Percentiles rank a stretch among this genome's conserved stretches.
phyloP scores from a whole-genome alignment of 2,797 vertebrate genomes.

The Myotis myotis region DNA sequence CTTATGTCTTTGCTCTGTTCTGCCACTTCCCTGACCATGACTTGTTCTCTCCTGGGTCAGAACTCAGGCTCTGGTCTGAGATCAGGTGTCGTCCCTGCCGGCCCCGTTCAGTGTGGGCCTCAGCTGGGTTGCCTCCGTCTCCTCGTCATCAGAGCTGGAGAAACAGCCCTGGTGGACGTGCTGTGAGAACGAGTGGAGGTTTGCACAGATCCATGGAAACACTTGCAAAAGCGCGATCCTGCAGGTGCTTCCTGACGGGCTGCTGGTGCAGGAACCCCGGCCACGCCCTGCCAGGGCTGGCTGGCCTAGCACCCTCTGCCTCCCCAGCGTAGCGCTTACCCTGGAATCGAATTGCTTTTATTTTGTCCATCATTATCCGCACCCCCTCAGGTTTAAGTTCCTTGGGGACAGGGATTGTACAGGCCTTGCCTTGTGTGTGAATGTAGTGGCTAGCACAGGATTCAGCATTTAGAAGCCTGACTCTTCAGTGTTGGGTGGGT shows the following conservation, averaged over 20 bases:
- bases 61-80: neutral
- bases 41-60: neutral
- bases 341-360: neutral
- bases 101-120: neutral
- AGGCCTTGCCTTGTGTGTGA: neutral
- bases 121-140: neutral
- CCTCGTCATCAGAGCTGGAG: neutral
- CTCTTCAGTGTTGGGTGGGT: rapidly evolving
- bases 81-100: neutral
- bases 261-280: no score
- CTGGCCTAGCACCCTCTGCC: neutral
- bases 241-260: neutral
- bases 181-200: neutral
- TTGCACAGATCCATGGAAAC: neutral
- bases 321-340: rapidly evolving
- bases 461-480: neutral
- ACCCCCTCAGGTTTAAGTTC: neutral
- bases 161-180: neutral
- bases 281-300: neutral
- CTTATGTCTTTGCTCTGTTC: neutral
- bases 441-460: neutral
- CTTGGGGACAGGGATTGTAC: neutral
- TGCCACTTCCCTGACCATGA: neutral
- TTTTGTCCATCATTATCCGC: no score
- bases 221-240: neutral